Evolutionary conservation across 2,113 vertebrate genomes (phyloP), one percentile per base, ranked within the genome.

Genomic region (Saccopteryx bilineata): DNA sequence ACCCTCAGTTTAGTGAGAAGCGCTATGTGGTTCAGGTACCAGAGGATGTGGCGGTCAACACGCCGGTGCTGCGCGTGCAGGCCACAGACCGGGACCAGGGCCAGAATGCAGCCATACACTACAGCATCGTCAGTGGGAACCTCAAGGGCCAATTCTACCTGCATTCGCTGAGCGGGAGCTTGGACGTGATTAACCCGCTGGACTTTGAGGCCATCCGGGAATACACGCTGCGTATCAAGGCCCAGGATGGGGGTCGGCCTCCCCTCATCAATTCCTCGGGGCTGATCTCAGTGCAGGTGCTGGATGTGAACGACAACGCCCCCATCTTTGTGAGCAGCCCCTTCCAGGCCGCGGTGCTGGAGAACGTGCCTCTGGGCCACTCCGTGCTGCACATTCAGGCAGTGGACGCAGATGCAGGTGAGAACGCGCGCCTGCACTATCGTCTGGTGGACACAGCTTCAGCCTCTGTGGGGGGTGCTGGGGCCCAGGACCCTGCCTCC

Each of bases 321-420:
- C 99, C 99, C 54, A 99, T 99, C 98, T 99, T 99, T 72, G 99
- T 99, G 89, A 99, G 99, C 97, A 99, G 99, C 78, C 99, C 99
- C 1, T 99, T 99, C 97, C 99, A 99, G 97, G 99, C 99, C 0
- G 98, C 99, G 0, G 99, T 99, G 92, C 98, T 99, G 97, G 99
- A 99, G 96, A 99, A 99, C 0, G 99, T 99, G 65, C 98, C 99
- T 0, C 89, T 99, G 5, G 99, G 99, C 2, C 98, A 99, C 96
- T 99, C 99, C 0, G 99, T 99, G 33, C 98, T 99, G 94, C 99
- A 99, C 93, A 99, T 99, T 69, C 99, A 99, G 98, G 99, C 99
- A 0, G 99, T 99, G 65, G 99, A 99, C 52, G 98, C 99, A 0
- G 99, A 99, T 92, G 99, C 99, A 0, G 99, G 99, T 3, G 99